Conservation (phyloP, 2,113 vertebrate species). For the Muntiacus muntjak region DNA sequence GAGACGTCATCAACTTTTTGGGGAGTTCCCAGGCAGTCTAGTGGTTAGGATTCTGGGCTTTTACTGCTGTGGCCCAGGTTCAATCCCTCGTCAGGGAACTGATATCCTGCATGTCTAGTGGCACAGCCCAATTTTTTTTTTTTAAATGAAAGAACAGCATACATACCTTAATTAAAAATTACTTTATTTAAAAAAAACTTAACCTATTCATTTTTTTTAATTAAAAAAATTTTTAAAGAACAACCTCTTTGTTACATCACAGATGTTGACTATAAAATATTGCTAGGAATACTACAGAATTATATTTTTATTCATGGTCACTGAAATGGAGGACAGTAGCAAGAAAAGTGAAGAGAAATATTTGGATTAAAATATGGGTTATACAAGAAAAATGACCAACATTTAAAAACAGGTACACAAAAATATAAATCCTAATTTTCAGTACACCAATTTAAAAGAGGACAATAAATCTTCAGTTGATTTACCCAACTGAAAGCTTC, state of each 20-base stretch:
- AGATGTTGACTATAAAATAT: background rate
- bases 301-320: background rate
- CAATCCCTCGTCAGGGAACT: background rate
- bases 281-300: conserved; percentile 7
- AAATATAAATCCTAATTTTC: conserved; percentile 29
- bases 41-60: background rate
- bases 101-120: background rate
- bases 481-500: background rate
- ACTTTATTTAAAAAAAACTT: background rate
- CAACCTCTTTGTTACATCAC: background rate
- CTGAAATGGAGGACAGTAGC: background rate
- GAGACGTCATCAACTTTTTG: background rate
- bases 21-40: background rate
- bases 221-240: background rate
- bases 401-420: background rate
- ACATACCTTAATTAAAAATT: background rate
- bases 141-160: background rate
- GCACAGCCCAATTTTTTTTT: background rate
- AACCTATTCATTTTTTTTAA: background rate
- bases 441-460: background rate
- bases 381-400: background rate
- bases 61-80: background rate
- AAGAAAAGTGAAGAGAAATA: background rate
- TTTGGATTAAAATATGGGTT: background rate
- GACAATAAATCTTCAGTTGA: background rate